A percentile compares a stretch with the other conserved stretches of the same genome.
phyloP scores from a whole-genome alignment of 2,888 invertebrate species.

The Lissonota sp. region DNA sequence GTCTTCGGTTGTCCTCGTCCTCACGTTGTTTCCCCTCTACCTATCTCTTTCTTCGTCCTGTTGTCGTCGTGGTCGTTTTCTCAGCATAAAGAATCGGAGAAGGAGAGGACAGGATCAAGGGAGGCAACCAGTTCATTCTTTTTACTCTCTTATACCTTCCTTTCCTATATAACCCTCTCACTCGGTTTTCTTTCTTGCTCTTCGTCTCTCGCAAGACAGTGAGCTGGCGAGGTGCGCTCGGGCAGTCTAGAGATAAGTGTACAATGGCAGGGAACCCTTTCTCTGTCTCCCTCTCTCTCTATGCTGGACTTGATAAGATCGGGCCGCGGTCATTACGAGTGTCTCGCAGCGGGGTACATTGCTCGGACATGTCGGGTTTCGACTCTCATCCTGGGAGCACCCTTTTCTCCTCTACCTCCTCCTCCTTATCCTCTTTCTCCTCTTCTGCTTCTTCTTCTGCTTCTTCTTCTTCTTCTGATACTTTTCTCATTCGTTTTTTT shows the following conservation, averaged over 20 bases:
- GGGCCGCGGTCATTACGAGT: conserved; percentile 79
- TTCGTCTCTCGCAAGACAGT: conserved; percentile 56
- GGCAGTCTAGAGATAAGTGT: conserved; percentile 76
- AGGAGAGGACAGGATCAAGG: conserved; percentile 47
- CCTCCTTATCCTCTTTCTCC: conserved; percentile 44
- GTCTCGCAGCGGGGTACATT: conserved; percentile 79
- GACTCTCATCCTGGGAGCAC: conserved; percentile 76
- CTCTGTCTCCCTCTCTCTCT: conserved; percentile 19
- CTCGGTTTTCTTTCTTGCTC: conserved; percentile 16
- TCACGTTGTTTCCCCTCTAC: background rate
- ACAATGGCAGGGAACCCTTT: conserved; percentile 75
- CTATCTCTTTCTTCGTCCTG: background rate
- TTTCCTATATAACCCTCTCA: conserved; percentile 26
- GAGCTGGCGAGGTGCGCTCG: conserved; percentile 66
- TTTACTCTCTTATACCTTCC: conserved; percentile 20
- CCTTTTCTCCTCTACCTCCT: conserved; percentile 63
- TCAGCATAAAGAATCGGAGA: conserved; percentile 20
- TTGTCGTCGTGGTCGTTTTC: conserved; percentile 48
- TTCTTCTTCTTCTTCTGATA: conserved; percentile 57
- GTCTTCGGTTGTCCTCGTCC: conserved; percentile 45
- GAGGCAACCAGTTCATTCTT: conserved; percentile 23
- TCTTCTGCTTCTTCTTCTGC: conserved; percentile 58
- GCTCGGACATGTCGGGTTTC: conserved; percentile 78
- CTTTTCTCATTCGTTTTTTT: conserved; percentile 48
- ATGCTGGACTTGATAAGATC: conserved; percentile 77